Evolutionary conservation across 2,797 vertebrate genomes (phyloP), one percentile per base, ranked within the genome.

Genomic region (Argentina silus): DNA sequence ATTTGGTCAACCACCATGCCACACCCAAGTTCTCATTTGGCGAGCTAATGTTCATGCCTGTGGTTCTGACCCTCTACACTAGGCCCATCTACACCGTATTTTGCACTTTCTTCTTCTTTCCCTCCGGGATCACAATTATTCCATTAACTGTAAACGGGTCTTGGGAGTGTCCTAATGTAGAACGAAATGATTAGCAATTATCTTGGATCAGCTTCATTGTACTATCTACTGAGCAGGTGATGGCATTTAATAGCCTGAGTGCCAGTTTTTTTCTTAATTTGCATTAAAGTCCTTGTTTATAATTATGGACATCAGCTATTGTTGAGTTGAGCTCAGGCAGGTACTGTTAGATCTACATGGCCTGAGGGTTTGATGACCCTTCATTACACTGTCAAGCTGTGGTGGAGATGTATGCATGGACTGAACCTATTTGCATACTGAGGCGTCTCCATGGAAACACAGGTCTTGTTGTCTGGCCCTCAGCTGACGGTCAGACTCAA

Each of bases 391-490:
- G 83, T 71, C 69, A 67, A 19, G 50, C 69, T 81, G 43, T 79
- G 77, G 79, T 76, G 66, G 60, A 81, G 85, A 70, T 53, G 78
- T 84, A 78, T 78, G 81, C 76, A 45, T 77, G 77, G 70, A 17
- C 78, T 8, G 47, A 76, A 74, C 64, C 61, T 68, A 15, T 78
- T 78, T 21, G 10, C 73, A 78, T 7, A 6, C 80, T 0, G 57
- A 83, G 73, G 72, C 59, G 42, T 90, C 76, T 79, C 89, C 88
- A 89, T 84, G 87, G 83, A 21, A 65, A 89, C 83, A 14, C 71
- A 75, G 81, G 78, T 77, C 78, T 67, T 43, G 53, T 79, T 74
- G 74, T 77, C 78, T 62, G 68, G 76, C 67, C 74, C 62, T 67
- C 1, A 48, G 70, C 69, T 51, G 21, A n/a, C 67, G 79, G 83